Conservation (phyloP, 2,888 invertebrate genomes). For the Chalcosyrphus nemorum region DNA sequence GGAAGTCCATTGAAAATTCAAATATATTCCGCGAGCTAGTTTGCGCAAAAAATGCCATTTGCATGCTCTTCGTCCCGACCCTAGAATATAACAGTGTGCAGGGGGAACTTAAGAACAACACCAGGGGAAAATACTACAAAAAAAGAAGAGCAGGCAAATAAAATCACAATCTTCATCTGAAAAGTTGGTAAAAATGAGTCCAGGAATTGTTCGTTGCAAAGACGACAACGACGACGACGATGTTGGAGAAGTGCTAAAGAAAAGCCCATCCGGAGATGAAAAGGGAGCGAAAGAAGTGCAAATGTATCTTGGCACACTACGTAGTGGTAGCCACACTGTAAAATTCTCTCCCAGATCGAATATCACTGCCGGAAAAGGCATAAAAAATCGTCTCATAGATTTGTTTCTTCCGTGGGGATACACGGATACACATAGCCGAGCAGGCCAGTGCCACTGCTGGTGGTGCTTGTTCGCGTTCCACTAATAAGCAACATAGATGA, state of each 20-base stretch:
- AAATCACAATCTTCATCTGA: slow-evolving; percentile 71
- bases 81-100: slow-evolving; percentile 19
- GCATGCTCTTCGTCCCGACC: slow-evolving; percentile 64
- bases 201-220: slow-evolving; percentile 71
- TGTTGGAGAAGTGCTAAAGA: slow-evolving; percentile 57
- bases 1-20: slow-evolving; percentile 73
- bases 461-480: slow-evolving; percentile 56
- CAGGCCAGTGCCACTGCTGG: slow-evolving; percentile 4
- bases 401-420: slow-evolving; percentile 26
- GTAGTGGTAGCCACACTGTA: slow-evolving; percentile 51
- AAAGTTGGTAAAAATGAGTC: slow-evolving; percentile 62
- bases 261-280: slow-evolving; percentile 35
- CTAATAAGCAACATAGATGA: slow-evolving; percentile 67
- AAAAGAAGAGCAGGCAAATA: slow-evolving; percentile 51
- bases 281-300: slow-evolving; percentile 58
- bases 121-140: slow-evolving; percentile 5
- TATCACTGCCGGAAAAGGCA: slow-evolving; percentile 72
- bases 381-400: slow-evolving; percentile 72
- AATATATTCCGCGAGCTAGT: slow-evolving; percentile 73
- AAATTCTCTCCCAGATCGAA: slow-evolving; percentile 63
- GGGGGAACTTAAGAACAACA: slow-evolving; percentile 14
- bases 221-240: too few species aligned
- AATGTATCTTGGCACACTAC: slow-evolving; percentile 50
- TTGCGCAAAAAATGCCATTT: slow-evolving; percentile 71
- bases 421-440: slow-evolving; percentile 7